A percentile compares a stretch with the other conserved stretches of the same genome.
These are phyloP conservation scores for Tyrophagus putrescentiae DNA, from an alignment of 1,140 invertebrate genomes.

Conservation along the genomic window DNA sequence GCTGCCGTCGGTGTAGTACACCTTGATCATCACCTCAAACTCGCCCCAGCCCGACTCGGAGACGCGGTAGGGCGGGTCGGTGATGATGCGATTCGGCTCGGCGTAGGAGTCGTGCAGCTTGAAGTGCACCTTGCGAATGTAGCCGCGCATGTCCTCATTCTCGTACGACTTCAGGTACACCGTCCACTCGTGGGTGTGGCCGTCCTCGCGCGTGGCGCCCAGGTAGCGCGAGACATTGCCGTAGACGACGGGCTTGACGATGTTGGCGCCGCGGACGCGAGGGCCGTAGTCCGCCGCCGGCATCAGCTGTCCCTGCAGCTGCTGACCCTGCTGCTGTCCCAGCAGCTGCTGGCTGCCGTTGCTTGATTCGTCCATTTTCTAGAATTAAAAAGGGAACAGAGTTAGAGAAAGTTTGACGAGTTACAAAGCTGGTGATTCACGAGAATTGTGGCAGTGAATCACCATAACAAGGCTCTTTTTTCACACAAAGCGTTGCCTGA, in stretches of 20 bases:
- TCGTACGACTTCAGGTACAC: slow-evolving; percentile 88
- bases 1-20: slow-evolving; percentile 92
- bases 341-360: no score
- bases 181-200: slow-evolving; percentile 97
- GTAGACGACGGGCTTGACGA: slow-evolving; percentile 92
- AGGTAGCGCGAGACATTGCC: slow-evolving; percentile 81
- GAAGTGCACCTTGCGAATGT: slow-evolving; percentile 93
- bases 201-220: slow-evolving; percentile 89
- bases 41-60: slow-evolving; percentile 99
- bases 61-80: slow-evolving; percentile 90
- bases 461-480: no score
- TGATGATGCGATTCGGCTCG: slow-evolving; percentile 75
- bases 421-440: no score
- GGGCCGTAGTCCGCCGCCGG: slow-evolving; percentile 23
- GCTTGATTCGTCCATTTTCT: no score
- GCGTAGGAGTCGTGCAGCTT: slow-evolving; percentile 95
- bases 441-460: no score
- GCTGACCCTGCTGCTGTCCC: slow-evolving; percentile 7
- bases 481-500: no score
- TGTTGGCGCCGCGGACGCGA: slow-evolving; percentile 54
- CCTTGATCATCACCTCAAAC: slow-evolving; percentile 96
- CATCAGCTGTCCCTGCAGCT: no score
- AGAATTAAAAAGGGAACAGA: no score
- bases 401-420: no score
- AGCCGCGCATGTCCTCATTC: slow-evolving; percentile 72